phyloP scores from a whole-genome alignment of 2,797 vertebrate species.

The Ispidina picta region DNA sequence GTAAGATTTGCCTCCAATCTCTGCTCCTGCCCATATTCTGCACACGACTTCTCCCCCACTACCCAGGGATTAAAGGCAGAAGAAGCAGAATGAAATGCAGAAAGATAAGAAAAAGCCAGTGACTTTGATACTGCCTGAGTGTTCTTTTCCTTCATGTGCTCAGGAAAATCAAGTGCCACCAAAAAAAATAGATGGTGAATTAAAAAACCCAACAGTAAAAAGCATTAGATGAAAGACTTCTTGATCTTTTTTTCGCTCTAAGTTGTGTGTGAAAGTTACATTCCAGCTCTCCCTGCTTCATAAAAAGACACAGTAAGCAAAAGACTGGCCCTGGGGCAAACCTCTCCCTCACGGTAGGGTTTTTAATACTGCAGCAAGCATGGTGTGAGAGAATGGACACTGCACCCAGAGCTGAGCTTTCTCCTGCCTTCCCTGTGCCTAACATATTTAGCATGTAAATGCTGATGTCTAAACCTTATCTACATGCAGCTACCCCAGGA shows the following conservation, averaged over 20 bases:
- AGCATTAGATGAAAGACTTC: constrained; percentile 45
- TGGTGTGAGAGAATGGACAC: not conserved
- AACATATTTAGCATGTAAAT: not conserved
- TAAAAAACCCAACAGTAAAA: constrained; percentile 35
- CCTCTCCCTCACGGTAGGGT: not conserved
- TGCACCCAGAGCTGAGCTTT: not conserved
- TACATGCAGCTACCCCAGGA: not conserved
- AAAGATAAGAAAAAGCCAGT: constrained; percentile 34
- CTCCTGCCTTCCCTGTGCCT: not conserved
- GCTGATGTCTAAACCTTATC: not conserved
- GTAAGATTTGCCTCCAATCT: not conserved
- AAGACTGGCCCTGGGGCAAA: constrained; percentile 29
- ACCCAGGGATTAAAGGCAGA: constrained; percentile 14
- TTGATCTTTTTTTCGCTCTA: constrained; percentile 44
- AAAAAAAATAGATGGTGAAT: constrained; percentile 3
- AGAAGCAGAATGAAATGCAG: not conserved
- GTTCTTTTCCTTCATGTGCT: constrained; percentile 18
- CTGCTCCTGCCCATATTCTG: not conserved
- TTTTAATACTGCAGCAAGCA: not conserved
- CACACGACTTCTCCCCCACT: not conserved
- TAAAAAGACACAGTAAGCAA: constrained; percentile 48
- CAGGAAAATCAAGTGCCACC: not conserved
- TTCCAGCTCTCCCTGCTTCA: constrained; percentile 2
- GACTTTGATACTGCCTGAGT: constrained; percentile 47
- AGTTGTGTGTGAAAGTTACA: constrained; percentile 18